Evolutionary conservation across 2,888 invertebrate genomes (phyloP), one percentile per base, ranked within the genome.

Genomic region (Ormyrus rosae): DNA sequence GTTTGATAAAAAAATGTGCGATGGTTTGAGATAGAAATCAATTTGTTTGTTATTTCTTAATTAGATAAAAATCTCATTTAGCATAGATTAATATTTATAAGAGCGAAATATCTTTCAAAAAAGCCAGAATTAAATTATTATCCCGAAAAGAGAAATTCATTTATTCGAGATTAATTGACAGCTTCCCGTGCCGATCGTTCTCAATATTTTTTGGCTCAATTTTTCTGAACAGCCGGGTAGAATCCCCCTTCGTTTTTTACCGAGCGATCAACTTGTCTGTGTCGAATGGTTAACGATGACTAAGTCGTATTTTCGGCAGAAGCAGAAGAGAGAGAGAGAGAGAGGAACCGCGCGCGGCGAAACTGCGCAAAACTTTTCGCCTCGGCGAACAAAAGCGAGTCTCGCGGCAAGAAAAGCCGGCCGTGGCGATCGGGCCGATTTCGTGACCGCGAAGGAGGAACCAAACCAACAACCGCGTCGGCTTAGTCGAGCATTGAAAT

Each of bases 381-480:
- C 5, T 2, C 34, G 10, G 34, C 3, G 34, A 69, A 13, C 19
- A 64, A 34, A 65, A 60, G 50, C 45, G 6, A 48, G 61, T 46
- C 19, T 8, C 19, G 68, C 13, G 61, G 61, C 64, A 65, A 77
- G 71, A 72, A 79, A 82, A 75, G n/a, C 73, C 55, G 67, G 11
- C 60, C 65, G 73, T 68, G 19, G 55, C 67, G 74, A 64, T 80
- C 79, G 81, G 81, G 83, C 34, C 34, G 34, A 34, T 34, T 85
- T 89, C 89, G 89, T 89, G 88, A 89, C 86, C 85, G 87, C 87
- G 86, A 87, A 88, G 85, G 56, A 63, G 58, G 45, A 64, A n/a
- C 34, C 67, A 69, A 86, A 87, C 76, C 83, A 87, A 87, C 86
- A 83, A 88, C 87, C 87, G 86, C 88, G 85, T 82, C 84, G 85